These are phyloP conservation scores for Steatocranus sp. DNA, from an alignment of 2,797 vertebrate genomes.

Conservation along the genomic window DNA sequence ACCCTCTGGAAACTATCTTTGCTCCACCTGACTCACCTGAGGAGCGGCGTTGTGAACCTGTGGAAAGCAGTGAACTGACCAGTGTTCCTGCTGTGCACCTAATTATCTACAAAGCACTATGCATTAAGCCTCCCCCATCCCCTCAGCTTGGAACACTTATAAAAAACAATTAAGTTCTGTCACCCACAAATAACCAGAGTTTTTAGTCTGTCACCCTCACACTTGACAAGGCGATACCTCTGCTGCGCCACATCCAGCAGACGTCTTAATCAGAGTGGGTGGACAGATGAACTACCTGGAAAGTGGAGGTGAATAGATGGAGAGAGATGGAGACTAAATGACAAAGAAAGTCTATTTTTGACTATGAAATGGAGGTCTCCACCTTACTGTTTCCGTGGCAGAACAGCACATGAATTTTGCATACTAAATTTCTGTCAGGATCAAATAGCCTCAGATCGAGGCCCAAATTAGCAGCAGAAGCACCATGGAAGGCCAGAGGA, in stretches of 20 bases:
- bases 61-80: background rate
- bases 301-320: background rate
- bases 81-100: background rate
- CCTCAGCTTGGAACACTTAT: background rate
- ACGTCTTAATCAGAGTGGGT: background rate
- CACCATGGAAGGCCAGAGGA: constrained; percentile 23
- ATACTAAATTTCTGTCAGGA: constrained; percentile 32
- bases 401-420: constrained; percentile 27
- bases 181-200: background rate
- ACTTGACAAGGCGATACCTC: background rate
- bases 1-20: background rate
- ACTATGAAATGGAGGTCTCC: constrained; percentile 15
- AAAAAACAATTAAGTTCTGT: background rate
- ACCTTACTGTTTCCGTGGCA: background rate
- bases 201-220: background rate
- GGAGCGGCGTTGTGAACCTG: background rate
- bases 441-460: background rate
- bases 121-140: background rate
- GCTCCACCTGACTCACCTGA: background rate
- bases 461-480: constrained; percentile 51
- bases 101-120: constrained; percentile 2
- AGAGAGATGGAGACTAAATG: background rate
- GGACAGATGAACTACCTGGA: background rate
- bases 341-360: constrained; percentile 7
- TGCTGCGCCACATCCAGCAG: background rate